These are phyloP conservation scores for Ophiothrix spiculata DNA, from an alignment of 35 echinoderm and acorn worm genomes.

Conservation along the genomic window DNA sequence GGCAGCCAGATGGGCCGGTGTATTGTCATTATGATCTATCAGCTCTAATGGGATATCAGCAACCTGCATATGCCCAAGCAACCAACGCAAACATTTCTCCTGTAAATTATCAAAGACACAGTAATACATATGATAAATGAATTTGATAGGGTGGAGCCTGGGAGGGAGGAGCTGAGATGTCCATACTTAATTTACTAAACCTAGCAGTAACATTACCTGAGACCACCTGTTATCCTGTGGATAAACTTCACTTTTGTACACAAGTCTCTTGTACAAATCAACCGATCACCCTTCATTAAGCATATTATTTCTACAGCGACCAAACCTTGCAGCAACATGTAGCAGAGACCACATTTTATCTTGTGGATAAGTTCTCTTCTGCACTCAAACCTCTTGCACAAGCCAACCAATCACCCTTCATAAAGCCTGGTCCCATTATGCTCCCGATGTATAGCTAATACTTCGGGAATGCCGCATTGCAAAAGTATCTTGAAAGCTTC, in stretches of 20 bases:
- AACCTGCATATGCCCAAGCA: slow-evolving; percentile 66
- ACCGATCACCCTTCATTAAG: slow-evolving; percentile 39
- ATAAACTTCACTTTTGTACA: slow-evolving; percentile 34
- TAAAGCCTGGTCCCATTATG: slow-evolving; percentile 35
- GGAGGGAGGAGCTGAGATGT: slow-evolving; percentile 46
- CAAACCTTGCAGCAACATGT: slow-evolving; percentile 23
- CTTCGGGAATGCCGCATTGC: too few relatives aligned
- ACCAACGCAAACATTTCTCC: slow-evolving; percentile 69
- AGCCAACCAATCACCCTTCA: slow-evolving; percentile 53
- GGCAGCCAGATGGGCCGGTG: slow-evolving; percentile 56
- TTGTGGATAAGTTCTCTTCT: slow-evolving; percentile 20
- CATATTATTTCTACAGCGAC: background rate
- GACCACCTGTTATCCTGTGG: slow-evolving; percentile 53
- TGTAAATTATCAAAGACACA: background rate
- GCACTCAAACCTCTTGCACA: slow-evolving; percentile 19
- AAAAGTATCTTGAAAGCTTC: too few relatives aligned
- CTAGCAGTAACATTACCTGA: slow-evolving; percentile 31
- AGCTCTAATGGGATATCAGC: slow-evolving; percentile 39
- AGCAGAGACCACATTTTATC: slow-evolving; percentile 59
- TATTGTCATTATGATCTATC: slow-evolving; percentile 61
- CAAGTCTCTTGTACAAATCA: slow-evolving; percentile 49
- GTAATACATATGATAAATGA: slow-evolving; percentile 12
- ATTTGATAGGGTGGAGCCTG: slow-evolving; percentile 10
- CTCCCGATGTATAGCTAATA: too few relatives aligned
- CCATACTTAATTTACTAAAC: slow-evolving; percentile 35